Evolutionary conservation across 2,888 invertebrate species (phyloP), one percentile per base, ranked within the genome.

Genomic region (Tachina fera): DNA sequence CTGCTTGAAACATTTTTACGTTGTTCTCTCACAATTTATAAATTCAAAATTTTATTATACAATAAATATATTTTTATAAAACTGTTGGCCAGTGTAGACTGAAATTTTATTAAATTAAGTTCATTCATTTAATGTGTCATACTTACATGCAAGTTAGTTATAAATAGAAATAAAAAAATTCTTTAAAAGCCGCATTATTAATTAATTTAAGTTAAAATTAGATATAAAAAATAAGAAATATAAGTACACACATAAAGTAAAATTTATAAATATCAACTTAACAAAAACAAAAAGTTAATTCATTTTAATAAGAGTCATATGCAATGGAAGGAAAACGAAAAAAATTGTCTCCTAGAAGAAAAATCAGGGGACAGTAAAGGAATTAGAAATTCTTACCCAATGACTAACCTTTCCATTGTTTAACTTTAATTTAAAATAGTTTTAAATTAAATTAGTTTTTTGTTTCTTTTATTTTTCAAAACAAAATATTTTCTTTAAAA

Each of bases 401-500:
- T 63, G 31, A 65, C 61, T 56, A 63, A n/a, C 2, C 47, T 58
- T 67, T 65, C 76, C 65, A 63, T 71, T 77, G 60, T 71, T 31
- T 71, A 63, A 49, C 14, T 47, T 56, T 76, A 61, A 49, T 19
- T 56, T 76, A 53, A 70, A 61, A 58, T 47, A 60, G n/a, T 60
- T 63, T 47, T 65, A 56, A 74, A 16, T n/a, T 45, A 63, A 47
- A 71, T 22, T 14, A 61, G 41, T 41, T 39, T 60, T 31, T 45
- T 56, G 1, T 56, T 19, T 61, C 14, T 3, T 51, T 60, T 22
- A n/a, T 53, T 61, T 51, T 49, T n/a, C 45, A 14, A 9, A 77
- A 31, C 47, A 76, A 72, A 80, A 77, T 65, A 76, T 70, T 83
- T 86, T 86, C 85, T 86, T 86, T 83, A 86, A 86, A 86, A 86